A percentile compares a stretch with the other conserved stretches of the same genome.
phyloP scores from a whole-genome alignment of 2,113 vertebrate genomes.

The Shinisaurus crocodilurus region DNA sequence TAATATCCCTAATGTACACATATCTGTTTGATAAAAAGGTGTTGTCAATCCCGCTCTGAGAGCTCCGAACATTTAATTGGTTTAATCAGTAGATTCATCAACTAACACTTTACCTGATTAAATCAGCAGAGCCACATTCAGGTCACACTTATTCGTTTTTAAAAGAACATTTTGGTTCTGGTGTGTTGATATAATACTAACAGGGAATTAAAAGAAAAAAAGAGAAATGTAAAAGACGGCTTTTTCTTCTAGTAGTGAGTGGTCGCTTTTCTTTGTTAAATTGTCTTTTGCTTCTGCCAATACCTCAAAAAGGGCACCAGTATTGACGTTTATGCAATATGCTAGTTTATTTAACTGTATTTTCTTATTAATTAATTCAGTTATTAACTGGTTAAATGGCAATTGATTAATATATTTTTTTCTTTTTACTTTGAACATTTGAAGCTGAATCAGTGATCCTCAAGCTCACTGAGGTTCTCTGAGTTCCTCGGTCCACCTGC shows the following conservation, averaged over 20 bases:
- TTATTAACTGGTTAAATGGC: background rate
- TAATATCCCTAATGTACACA: background rate
- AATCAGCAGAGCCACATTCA: background rate
- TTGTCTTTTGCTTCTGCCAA: background rate
- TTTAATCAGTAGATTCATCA: conserved; percentile 5
- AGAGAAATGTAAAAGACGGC: background rate
- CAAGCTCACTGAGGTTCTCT: too few relatives aligned
- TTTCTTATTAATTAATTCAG: background rate
- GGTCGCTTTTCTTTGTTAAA: background rate
- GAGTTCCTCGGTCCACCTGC: too few relatives aligned
- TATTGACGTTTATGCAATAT: too few relatives aligned
- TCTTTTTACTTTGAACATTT: background rate
- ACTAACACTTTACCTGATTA: background rate
- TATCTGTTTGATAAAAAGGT: background rate
- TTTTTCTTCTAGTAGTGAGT: background rate
- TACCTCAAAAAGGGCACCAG: background rate
- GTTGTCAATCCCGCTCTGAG: background rate
- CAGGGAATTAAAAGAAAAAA: too few relatives aligned
- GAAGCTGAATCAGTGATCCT: background rate
- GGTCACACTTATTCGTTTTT: background rate
- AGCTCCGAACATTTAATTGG: background rate
- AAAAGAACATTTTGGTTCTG: background rate
- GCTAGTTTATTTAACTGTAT: background rate
- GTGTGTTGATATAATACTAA: background rate
- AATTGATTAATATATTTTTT: background rate